These are phyloP conservation scores for Diachasma alloeum DNA, from an alignment of 1,140 invertebrate species.

Conservation along the genomic window DNA sequence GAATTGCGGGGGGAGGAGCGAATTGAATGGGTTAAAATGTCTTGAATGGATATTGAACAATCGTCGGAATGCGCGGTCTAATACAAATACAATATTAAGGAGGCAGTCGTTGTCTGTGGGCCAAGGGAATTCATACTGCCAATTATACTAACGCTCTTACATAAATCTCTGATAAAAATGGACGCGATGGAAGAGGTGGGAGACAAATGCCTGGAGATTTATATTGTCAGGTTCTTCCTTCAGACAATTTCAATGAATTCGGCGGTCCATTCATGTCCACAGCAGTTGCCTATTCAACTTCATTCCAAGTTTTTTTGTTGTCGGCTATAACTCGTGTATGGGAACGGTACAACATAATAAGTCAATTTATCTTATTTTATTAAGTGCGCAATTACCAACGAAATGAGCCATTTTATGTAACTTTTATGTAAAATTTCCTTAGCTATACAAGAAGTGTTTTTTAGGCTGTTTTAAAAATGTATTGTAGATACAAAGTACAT, in stretches of 20 bases:
- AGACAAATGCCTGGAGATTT: neutral
- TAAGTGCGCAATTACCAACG: too few relatives aligned
- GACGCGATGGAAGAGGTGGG: neutral
- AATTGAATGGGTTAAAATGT: conserved; percentile 6
- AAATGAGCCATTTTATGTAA: too few relatives aligned
- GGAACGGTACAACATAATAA: neutral
- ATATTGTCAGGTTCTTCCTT: neutral
- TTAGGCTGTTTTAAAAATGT: too few relatives aligned
- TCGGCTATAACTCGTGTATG: neutral
- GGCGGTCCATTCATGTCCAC: conserved; percentile 8
- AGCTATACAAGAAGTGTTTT: too few relatives aligned
- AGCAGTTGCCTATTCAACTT: neutral
- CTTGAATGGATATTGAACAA: conserved; percentile 14
- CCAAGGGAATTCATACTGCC: conserved; percentile 13
- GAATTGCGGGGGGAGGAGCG: neutral
- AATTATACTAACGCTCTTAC: conserved; percentile 15
- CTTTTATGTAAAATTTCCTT: too few relatives aligned
- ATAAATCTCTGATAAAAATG: conserved; percentile 5
- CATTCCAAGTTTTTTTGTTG: neutral
- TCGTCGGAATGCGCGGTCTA: neutral
- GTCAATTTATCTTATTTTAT: neutral
- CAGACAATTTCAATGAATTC: neutral
- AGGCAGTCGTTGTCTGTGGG: neutral
- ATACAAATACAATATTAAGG: conserved; percentile 19
- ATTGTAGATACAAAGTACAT: too few relatives aligned